phyloP scores from a whole-genome alignment of 2,113 vertebrate species.

The Rhinoptilus africanus region DNA sequence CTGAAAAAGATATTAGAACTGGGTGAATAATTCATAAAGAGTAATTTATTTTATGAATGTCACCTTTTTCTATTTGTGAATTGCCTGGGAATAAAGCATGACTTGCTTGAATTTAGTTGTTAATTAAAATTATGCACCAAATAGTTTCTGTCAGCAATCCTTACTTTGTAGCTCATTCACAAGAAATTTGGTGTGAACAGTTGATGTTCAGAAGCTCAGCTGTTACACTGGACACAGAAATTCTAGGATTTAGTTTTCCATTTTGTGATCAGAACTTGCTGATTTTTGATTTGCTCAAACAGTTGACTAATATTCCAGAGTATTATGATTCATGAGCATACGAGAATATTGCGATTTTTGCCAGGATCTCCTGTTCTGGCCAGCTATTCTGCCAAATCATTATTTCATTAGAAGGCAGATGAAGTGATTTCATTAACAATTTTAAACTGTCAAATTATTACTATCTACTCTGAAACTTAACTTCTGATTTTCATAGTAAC shows the following conservation, averaged over 20 bases:
- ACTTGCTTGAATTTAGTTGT: not conserved
- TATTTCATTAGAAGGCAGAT: conserved; percentile 4
- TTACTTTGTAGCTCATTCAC: not conserved
- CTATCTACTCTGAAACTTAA: not conserved
- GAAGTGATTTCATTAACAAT: not conserved
- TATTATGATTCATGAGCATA: not conserved
- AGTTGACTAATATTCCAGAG: not conserved
- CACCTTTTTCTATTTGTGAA: conserved; percentile 33
- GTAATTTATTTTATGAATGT: conserved; percentile 41
- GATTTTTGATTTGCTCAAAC: not conserved
- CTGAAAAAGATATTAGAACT: conserved; percentile 17
- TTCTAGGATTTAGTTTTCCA: not conserved
- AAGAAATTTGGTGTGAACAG: not conserved
- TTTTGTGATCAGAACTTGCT: not conserved
- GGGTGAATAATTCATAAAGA: conserved; percentile 57
- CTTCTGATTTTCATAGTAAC: not conserved
- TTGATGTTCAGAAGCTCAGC: not conserved
- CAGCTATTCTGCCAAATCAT: not conserved
- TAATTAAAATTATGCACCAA: conserved; percentile 33
- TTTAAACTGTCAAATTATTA: not conserved
- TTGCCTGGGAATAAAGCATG: not conserved
- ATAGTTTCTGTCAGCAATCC: not conserved
- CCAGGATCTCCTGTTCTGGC: not conserved
- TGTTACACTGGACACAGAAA: not conserved
- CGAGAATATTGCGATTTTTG: not conserved